Conservation (phyloP, 2,797 vertebrate species). For the Oreortyx pictus region DNA sequence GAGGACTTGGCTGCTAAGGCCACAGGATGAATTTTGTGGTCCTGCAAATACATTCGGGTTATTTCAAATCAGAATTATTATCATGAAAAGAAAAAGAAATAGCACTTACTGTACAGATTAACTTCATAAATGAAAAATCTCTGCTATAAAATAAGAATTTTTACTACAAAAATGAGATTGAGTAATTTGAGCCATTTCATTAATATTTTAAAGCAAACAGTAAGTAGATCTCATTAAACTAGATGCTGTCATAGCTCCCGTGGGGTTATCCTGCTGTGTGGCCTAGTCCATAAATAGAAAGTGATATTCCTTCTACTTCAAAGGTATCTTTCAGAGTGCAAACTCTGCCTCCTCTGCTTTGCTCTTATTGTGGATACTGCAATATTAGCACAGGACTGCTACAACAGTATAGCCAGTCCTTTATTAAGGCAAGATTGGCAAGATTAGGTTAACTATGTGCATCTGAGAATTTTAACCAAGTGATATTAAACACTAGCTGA, state of each 20-base stretch:
- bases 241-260: not conserved
- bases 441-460: not conserved
- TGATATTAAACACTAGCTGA: not conserved
- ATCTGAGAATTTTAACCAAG: not conserved
- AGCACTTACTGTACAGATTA: not conserved
- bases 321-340: not conserved
- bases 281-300: not conserved
- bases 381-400: not conserved
- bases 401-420: not conserved
- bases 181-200: not conserved
- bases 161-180: not conserved
- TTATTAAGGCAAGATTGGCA: not conserved
- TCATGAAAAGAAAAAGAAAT: not conserved
- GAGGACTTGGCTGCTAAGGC: not conserved
- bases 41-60: accelerated
- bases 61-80: not conserved
- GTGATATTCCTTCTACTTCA: not conserved
- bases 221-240: not conserved
- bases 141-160: not conserved
- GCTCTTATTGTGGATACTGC: not conserved
- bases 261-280: not conserved
- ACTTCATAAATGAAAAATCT: not conserved
- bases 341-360: not conserved
- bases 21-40: not conserved
- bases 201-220: not conserved